Evolutionary conservation across 2,113 vertebrate genomes (phyloP).

Genomic region (Corythornis cristatus): DNA sequence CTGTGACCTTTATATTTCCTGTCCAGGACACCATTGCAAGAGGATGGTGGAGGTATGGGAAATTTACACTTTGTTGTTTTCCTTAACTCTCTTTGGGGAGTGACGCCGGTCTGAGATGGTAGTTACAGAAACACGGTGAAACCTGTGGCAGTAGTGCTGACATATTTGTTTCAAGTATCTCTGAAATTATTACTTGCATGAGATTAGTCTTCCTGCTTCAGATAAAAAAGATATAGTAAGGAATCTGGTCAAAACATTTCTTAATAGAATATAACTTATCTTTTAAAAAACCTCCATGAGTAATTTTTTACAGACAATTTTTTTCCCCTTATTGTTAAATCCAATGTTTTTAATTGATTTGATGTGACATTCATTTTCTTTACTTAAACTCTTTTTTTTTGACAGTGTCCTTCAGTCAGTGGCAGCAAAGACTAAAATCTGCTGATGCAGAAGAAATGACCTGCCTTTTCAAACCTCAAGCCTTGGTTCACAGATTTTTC

Average conservation of each 20-base stretch:
- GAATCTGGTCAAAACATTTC: neutral
- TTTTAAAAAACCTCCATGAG: neutral
- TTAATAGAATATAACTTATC: neutral
- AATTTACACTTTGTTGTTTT: neutral
- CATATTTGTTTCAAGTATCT: neutral
- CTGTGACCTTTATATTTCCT: too few relatives aligned
- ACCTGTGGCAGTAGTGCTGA: neutral
- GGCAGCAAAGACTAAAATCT: neutral
- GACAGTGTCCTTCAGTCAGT: neutral
- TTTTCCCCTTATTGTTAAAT: neutral
- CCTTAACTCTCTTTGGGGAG: neutral
- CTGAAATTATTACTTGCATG: neutral
- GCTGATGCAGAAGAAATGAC: neutral
- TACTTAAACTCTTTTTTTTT: neutral
- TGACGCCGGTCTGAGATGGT: neutral
- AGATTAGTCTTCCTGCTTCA: neutral
- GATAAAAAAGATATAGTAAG: neutral
- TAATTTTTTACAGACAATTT: neutral
- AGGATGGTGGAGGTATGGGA: accelerated
- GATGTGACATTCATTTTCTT: neutral
- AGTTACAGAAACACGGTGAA: neutral
- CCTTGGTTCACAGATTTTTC: neutral
- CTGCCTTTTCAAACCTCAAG: neutral
- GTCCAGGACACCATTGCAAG: neutral
- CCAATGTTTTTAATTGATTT: neutral